A percentile compares a stretch with the other conserved stretches of the same genome.
phyloP scores from a whole-genome alignment of 2,797 vertebrate genomes.

The Channallabes apus region DNA sequence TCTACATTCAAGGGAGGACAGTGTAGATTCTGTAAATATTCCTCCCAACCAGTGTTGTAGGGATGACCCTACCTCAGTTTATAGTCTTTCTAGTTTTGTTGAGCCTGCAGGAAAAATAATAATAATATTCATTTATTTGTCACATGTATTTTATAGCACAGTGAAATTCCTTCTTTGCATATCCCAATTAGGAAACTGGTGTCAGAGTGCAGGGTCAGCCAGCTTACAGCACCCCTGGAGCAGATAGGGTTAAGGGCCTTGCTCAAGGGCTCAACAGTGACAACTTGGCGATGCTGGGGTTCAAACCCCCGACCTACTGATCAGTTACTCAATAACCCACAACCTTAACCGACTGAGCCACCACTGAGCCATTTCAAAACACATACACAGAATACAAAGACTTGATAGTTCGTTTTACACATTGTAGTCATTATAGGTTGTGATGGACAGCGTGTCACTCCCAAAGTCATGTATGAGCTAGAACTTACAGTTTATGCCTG shows the following conservation, averaged over 20 bases:
- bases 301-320: no score
- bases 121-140: no score
- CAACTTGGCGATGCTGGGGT: no score
- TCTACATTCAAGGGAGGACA: constrained; percentile 28
- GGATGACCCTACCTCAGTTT: background rate
- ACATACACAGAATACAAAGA: background rate
- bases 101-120: background rate
- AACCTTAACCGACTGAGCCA: no score
- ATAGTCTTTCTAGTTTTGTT: background rate
- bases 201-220: no score
- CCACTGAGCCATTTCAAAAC: background rate
- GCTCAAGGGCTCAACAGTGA: no score
- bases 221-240: no score
- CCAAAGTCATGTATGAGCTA: background rate
- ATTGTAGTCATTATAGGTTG: background rate
- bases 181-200: no score
- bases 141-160: no score
- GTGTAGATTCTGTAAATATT: background rate
- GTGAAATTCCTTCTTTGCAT: no score
- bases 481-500: background rate
- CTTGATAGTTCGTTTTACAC: constrained; percentile 25
- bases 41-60: constrained; percentile 21
- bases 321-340: no score
- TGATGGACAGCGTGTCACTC: background rate
- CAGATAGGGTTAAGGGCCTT: no score